phyloP scores from a whole-genome alignment of 2,888 invertebrate genomes.

The Erannis defoliaria region DNA sequence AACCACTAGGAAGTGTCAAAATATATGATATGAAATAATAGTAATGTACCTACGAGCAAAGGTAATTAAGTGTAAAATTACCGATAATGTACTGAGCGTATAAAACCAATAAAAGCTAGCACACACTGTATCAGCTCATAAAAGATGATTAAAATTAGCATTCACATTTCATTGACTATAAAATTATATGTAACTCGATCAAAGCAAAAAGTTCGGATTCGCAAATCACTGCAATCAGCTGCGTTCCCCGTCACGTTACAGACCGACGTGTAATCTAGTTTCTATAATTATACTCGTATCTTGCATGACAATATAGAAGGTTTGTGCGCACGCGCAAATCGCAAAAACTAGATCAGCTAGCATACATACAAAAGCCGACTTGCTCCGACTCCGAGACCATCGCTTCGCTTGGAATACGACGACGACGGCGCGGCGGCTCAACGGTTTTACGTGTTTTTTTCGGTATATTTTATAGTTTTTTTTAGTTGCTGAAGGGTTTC shows the following conservation, averaged over 20 bases:
- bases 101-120: constrained; percentile 26
- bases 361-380: no score
- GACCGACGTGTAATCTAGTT: constrained; percentile 34
- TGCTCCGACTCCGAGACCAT: no score
- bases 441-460: no score
- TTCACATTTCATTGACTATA: constrained; percentile 25
- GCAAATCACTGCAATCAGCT: constrained; percentile 44
- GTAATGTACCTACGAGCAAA: background rate
- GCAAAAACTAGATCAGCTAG: no score
- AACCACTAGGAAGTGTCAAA: background rate
- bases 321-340: background rate
- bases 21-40: constrained; percentile 5
- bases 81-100: constrained; percentile 15
- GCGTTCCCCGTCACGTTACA: constrained; percentile 31
- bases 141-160: constrained; percentile 28
- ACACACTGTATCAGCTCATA: constrained; percentile 20
- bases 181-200: constrained; percentile 39
- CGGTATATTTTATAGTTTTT: no score
- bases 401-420: no score
- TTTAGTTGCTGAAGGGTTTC: no score
- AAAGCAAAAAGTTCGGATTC: constrained; percentile 43
- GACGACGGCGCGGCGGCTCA: no score
- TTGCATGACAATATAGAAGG: constrained; percentile 23
- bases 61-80: background rate
- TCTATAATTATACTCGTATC: constrained; percentile 30